Percentiles rank a stretch among this genome's conserved stretches.
Conservation (phyloP, 2,797 vertebrate genomes). For the Sebastes kiyomatsui region DNA sequence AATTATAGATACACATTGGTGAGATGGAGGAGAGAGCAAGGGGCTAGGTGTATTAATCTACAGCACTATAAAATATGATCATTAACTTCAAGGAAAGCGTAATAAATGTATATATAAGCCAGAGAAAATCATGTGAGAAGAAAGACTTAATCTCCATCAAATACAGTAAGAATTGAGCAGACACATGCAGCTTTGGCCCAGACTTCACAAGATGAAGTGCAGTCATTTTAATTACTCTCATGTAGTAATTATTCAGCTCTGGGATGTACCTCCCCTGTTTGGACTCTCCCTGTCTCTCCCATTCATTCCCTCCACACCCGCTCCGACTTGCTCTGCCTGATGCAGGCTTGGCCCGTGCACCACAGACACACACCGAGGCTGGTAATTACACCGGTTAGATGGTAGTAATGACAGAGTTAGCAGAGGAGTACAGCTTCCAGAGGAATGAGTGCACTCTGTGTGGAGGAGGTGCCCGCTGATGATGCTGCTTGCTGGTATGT, state of each 20-base stretch:
- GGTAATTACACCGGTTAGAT: conserved; percentile 72
- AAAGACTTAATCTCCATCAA: background rate
- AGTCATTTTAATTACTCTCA: conserved; percentile 69
- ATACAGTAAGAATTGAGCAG: background rate
- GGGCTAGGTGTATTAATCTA: background rate
- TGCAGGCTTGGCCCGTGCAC: conserved; percentile 52
- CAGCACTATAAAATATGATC: background rate
- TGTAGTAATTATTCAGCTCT: conserved; percentile 63
- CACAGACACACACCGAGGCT: conserved; percentile 67
- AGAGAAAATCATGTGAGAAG: background rate
- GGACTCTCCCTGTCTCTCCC: conserved; percentile 5
- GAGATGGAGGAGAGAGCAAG: background rate
- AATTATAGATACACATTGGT: background rate
- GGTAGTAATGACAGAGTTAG: conserved; percentile 77
- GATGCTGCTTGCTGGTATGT: conserved; percentile 15
- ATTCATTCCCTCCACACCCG: conserved; percentile 40
- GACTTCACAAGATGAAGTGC: conserved; percentile 48
- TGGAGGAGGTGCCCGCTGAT: conserved; percentile 45
- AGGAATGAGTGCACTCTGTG: conserved; percentile 55
- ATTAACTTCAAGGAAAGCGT: background rate
- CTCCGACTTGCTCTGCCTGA: conserved; percentile 48
- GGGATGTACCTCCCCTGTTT: conserved; percentile 42
- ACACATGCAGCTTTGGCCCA: conserved; percentile 28
- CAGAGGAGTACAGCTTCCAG: conserved; percentile 58
- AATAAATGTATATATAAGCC: background rate